phyloP scores from a whole-genome alignment of 2,113 vertebrate species.

The Bos taurus region ARS-UCD2.0 NC_037346.1:53016001-53016500 shows the following conservation, averaged over 20 bases:
- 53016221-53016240: accelerated
- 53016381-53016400: not conserved
- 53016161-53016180: not conserved
- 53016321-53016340: no score
- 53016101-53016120: not conserved
- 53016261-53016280: not conserved
- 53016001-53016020: not conserved
- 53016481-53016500: not conserved
- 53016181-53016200: no score
- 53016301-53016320: not conserved
- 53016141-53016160: not conserved
- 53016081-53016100: not conserved
- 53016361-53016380: not conserved
- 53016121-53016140: not conserved
- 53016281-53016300: not conserved
- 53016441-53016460: not conserved
- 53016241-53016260: not conserved
- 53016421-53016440: not conserved
- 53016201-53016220: not conserved
- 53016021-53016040: not conserved
- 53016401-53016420: not conserved
- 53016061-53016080: not conserved
- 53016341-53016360: not conserved
- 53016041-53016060: not conserved
- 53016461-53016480: not conserved